These are phyloP conservation scores for Drosophila novamexicana DNA, from an alignment of 1,140 invertebrate genomes.

Conservation along the genomic window DNA sequence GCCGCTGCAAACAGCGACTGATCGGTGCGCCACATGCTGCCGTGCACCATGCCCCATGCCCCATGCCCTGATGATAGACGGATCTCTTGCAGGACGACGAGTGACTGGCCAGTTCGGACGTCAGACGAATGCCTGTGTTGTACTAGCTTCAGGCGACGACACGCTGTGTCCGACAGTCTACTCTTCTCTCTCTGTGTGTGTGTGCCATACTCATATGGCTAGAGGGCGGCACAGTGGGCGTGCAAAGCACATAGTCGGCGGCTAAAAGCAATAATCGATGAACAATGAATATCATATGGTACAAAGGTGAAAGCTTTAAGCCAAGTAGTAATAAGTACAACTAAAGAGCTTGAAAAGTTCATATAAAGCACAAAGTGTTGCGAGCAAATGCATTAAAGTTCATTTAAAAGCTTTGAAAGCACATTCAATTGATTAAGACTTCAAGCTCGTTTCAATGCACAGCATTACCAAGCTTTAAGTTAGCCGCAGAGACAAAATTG, in stretches of 20 bases:
- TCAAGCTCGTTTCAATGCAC: no score
- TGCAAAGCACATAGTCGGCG: slow-evolving; percentile 32
- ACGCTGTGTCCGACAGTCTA: slow-evolving; percentile 49
- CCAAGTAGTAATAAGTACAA: neutral
- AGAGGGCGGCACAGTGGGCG: slow-evolving; percentile 67
- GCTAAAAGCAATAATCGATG: slow-evolving; percentile 34
- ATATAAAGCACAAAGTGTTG: neutral
- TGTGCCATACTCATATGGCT: neutral
- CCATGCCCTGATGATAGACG: slow-evolving; percentile 68
- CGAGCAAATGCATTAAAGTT: no score
- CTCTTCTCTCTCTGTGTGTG: neutral
- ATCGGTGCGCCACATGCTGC: slow-evolving; percentile 2
- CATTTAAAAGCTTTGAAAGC: no score
- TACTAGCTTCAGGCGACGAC: slow-evolving; percentile 64
- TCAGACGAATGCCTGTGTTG: slow-evolving; percentile 42
- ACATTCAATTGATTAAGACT: no score
- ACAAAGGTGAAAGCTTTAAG: neutral
- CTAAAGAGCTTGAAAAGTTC: neutral
- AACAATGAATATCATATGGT: slow-evolving; percentile 29
- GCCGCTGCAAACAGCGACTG: slow-evolving; percentile 39
- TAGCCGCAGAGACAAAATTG: no score
- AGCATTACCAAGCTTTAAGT: no score
- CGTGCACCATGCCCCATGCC: slow-evolving; percentile 29
- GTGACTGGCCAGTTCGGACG: slow-evolving; percentile 16
- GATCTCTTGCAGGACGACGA: slow-evolving; percentile 48